Base-by-base conservation (phyloP, 2,113 vertebrate genomes). In the Girardinichthys multiradiatus region DNA sequence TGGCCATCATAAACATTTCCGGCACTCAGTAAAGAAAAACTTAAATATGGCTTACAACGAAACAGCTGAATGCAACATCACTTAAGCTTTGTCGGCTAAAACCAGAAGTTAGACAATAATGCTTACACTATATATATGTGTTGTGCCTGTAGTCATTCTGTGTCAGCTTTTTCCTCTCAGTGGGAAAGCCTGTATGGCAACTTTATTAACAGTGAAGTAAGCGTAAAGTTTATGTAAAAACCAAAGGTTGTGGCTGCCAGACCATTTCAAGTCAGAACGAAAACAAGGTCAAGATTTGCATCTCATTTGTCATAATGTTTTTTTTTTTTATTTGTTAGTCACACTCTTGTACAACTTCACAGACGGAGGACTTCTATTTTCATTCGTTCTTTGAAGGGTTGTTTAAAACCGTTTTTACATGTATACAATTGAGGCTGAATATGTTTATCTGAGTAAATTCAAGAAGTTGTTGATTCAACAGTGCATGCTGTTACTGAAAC, bases 281-380 rank as follows among this genome's bases (percentile, higher is more conserved):
- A 75, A 82, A 82, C 87, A 77, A 86, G 67, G 71, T 70, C 76
- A 74, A 19, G 57, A 79, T 92, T 92, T 92, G 76, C 87, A 92
- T 91, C 30, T 63, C 19, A 21, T 57, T 64, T 48, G 7, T 26
- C 28, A 4, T 26, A 14, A 7, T 26, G 26, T 28, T 24, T 21
- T 69, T 70, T 63, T 30, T 28, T 28, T 35, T 24, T 27, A 71
- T 67, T 64, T 35, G 31, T 28, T 62, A 27, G 35, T 65, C 74
- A 57, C 63, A 54, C 42, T 54, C 60, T 24, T 26, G n/a, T 72
- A 31, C 75, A 70, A 69, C 24, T n/a, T 65, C 27, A 37, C 57
- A 57, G 35, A 37, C 4, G 1, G 1, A 65, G 17, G 31, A 42
- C 13, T 17, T 17, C 19, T 11, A n/a, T 48, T 54, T 27, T 10